Evolutionary conservation across 2,888 invertebrate genomes (phyloP), one percentile per base, ranked within the genome.

Genomic region (Gryllus longicercus): DNA sequence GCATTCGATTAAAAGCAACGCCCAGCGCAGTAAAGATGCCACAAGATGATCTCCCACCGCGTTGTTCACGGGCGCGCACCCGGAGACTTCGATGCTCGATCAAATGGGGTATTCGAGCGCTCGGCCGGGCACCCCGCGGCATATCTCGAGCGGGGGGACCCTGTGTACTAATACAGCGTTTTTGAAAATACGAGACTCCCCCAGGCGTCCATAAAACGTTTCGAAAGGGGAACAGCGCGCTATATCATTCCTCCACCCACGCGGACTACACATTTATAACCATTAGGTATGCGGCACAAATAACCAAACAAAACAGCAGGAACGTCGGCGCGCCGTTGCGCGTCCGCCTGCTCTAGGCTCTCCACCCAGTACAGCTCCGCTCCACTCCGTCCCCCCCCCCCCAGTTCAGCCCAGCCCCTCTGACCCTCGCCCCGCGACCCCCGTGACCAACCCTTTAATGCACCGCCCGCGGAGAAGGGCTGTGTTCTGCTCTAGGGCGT

Each of bases 181-280:
- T 63, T 63, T 63, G 63, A 63, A 63, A 63, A 63, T n/a, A 63
- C 63, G n/a, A n/a, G 63, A 63, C 63, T 63, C 63, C 63, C 63
- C 63, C 63, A 63, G 63, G 63, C 16, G 63, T n/a, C n/a, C 63
- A n/a, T 63, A 63, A 63, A 63, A n/a, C 63, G 63, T 38, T 38
- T 38, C 38, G 38, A 8, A 38, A 38, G 38, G 38, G 38, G 38
- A 38, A 63, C 63, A n/a, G 63, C 63, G 8, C 63, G n/a, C 63
- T 63, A 63, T 63, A 63, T 63, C 63, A 18, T n/a, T 63, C 63
- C 16, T 63, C 63, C 63, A n/a, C 63, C 63, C n/a, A 63, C 63
- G 63, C 63, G 14, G 16, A n/a, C 63, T n/a, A 63, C 63, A 63
- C 63, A 63, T 63, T n/a, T 63, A 63, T 63, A 63, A 63, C 63